These are phyloP conservation scores for Grammomys surdaster DNA, from an alignment of 2,113 vertebrate species.

Conservation along the genomic window DNA sequence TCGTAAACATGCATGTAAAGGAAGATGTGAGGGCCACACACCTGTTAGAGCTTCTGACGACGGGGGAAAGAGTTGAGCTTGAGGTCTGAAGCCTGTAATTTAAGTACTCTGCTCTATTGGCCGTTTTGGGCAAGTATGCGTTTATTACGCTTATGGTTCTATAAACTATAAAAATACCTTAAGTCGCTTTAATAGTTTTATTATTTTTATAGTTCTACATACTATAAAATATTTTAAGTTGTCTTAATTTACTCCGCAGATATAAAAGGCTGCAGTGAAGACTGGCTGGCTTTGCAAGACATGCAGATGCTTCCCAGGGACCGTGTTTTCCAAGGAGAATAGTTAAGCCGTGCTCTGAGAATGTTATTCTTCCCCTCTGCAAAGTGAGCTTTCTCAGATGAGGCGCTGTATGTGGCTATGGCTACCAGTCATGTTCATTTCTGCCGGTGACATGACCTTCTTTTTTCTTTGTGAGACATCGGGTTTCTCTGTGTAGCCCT, in stretches of 20 bases:
- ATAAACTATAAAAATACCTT: constrained; percentile 59
- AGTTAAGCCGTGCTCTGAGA: background rate
- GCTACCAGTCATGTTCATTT: background rate
- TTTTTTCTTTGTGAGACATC: background rate
- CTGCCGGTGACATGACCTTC: background rate
- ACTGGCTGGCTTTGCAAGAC: constrained; percentile 25
- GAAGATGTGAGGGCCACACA: background rate
- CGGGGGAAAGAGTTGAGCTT: background rate
- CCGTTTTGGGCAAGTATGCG: constrained; percentile 48
- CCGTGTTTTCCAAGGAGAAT: constrained; percentile 37
- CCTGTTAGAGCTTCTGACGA: background rate
- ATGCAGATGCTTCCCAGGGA: constrained; percentile 47
- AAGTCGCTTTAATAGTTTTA: constrained; percentile 56
- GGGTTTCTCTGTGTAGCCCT: background rate
- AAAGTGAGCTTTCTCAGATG: constrained; percentile 12
- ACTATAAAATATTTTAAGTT: constrained; percentile 63
- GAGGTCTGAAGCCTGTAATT: background rate
- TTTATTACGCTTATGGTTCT: constrained; percentile 65
- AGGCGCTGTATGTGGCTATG: background rate
- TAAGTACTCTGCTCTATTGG: background rate
- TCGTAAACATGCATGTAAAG: background rate
- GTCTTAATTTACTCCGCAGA: constrained; percentile 54
- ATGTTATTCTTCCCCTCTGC: background rate
- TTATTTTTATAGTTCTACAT: constrained; percentile 66
- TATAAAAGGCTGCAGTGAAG: background rate